Base-by-base conservation (phyloP, 2,797 vertebrate species). In the Mormyrops boulengeri region DNA sequence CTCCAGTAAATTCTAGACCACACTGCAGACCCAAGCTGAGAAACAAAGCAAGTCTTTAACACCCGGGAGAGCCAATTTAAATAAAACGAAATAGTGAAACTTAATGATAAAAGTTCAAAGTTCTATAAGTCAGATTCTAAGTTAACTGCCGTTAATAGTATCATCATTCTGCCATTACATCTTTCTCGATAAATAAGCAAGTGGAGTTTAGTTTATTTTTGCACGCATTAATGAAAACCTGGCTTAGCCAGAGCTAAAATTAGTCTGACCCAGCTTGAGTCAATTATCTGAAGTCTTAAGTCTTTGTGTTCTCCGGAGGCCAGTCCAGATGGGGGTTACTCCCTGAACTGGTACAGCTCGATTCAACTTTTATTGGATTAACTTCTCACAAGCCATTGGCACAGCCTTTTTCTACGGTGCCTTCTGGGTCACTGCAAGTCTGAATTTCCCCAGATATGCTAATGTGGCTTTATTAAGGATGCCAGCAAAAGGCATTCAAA, bases 301-400 rank as follows among this genome's bases (percentile, higher is more conserved):
- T 52, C 44, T 50, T 49, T 85, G 82, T 85, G 50, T 53, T 87
- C 4, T 49, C 26, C 6, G 9, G 47, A 3, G 26, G 49, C 26
- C 52, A 38, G 52, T 3, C 22, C 85, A 53, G 85, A 52, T 38
- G 47, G 44, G 26, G 14, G 22, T 50, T 55, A 85, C 50, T 19
- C 22, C 4, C 50, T 55, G 0, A 17, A 30, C 50, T 49, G 19
- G 50, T 52, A 7, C 85, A 17, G 85, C 49, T 86, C 1, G 12
- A 30, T 86, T 86, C 85, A 86, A n/a, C 47, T 17, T 55, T 52
- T 86, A 86, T 86, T 52, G n/a, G 85, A 86, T 86, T 86, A 86
- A 55, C n/a, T 52, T 55, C 49, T 41, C 30, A 50, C 1, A 55
- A 7, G 26, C 85, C 49, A 26, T 8, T 14, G 8, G 26, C 49